Conservation (phyloP, 2,888 invertebrate genomes). For the Drosophila peninsularis region DNA sequence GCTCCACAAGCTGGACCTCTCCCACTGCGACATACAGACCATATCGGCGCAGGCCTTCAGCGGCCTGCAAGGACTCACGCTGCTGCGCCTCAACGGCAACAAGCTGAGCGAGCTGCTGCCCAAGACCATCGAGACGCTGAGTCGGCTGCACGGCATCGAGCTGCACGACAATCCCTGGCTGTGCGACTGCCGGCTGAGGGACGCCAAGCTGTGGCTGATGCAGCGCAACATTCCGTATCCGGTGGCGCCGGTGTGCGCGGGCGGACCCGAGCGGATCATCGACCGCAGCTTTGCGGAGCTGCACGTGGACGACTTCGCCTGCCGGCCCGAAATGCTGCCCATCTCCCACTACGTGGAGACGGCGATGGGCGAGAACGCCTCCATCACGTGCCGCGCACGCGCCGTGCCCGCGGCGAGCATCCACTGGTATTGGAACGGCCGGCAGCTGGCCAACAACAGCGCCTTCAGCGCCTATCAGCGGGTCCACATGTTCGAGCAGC, state of each 20-base stretch:
- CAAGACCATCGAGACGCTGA: constrained; percentile 90
- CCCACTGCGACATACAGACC: constrained; percentile 91
- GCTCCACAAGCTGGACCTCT: constrained; percentile 93
- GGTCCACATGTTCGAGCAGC: constrained; percentile 90
- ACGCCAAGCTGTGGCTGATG: constrained; percentile 92
- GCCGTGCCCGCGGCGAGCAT: constrained; percentile 92
- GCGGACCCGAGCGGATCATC: constrained; percentile 89
- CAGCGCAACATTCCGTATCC: constrained; percentile 91
- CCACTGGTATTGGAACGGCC: constrained; percentile 95
- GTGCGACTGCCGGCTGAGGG: constrained; percentile 93
- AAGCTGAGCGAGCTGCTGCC: constrained; percentile 90
- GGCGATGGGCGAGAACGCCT: constrained; percentile 93
- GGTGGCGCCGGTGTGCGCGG: constrained; percentile 91
- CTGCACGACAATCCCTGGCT: constrained; percentile 95
- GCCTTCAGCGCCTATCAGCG: constrained; percentile 92
- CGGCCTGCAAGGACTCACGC: constrained; percentile 90
- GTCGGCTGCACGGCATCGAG: constrained; percentile 91
- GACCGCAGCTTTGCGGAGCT: constrained; percentile 91
- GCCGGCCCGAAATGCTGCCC: constrained; percentile 92
- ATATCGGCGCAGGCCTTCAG: constrained; percentile 92
- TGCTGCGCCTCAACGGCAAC: constrained; percentile 92
- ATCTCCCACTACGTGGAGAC: constrained; percentile 91
- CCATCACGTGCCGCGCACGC: constrained; percentile 92
- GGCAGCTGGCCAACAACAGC: constrained; percentile 90
- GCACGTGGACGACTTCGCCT: constrained; percentile 93